Base-by-base conservation (phyloP, 2,113 vertebrate species). In the Rhizomys pruinosus region DNA sequence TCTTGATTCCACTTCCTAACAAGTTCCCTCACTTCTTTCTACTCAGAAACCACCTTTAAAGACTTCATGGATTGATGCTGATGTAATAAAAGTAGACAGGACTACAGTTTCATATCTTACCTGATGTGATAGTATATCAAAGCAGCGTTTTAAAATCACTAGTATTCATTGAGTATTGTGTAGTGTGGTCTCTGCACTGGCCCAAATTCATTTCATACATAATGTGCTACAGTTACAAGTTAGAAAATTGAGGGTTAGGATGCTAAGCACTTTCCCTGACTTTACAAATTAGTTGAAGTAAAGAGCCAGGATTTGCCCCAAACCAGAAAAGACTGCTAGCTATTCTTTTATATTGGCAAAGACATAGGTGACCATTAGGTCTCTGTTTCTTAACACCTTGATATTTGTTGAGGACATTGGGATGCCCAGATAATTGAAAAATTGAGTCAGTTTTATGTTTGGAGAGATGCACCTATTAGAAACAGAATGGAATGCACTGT, bases 401-500 rank as follows among this genome's bases (percentile, higher is more conserved):
- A 63, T 87, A 32, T 55, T 73, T 88, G 55, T 37, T 87, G 87
- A 92, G 39, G 13, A 57, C 47, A 4, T 3, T 20, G 19, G 20
- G 12, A 59, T 92, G 59, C 16, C 52, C 34, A 63, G 34, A 63
- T 72, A 80, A 89, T 19, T 55, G 34, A 84, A 71, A 64, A 64
- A 66, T 12, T 22, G 42, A 32, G 10, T 10, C 1, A 32, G 7
- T 57, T n/a, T 22, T 71, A 5, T 71, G 15, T n/a, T 55, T 55
- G 80, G 64, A 61, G 20, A 61, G 55, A 59, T 6, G 6, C 9
- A 4, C 69, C 7, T 3, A 23, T 68, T 5, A 42, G 57, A 39
- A 86, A 32, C 13, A 99, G 92, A 98, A 73, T 64, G 5, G 25
- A 29, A 16, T 15, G 5, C 55, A 13, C 25, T 55, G 22, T 37